These are phyloP conservation scores for Thripadectes ignobilis DNA, from an alignment of 2,797 vertebrate genomes.

Conservation along the genomic window DNA sequence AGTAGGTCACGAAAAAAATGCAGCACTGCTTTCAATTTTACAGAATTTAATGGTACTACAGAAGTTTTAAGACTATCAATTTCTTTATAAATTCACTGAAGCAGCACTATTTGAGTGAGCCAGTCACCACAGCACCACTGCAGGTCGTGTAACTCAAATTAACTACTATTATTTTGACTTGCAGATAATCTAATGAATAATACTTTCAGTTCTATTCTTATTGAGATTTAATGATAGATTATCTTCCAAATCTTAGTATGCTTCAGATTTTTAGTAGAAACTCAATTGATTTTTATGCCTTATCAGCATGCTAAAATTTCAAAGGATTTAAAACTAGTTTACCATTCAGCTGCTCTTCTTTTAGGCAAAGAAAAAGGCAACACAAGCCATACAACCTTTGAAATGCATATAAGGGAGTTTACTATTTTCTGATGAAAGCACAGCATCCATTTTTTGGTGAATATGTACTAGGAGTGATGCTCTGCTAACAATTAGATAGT, in stretches of 20 bases:
- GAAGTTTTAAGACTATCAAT: not conserved
- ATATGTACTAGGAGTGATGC: not conserved
- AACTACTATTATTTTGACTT: not conserved
- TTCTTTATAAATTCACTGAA: not conserved
- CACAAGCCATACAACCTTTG: not conserved
- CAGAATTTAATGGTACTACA: not conserved
- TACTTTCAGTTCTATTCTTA: not conserved
- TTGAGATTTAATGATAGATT: not conserved
- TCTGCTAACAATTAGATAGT: not conserved
- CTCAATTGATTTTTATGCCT: not conserved
- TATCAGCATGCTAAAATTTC: not conserved
- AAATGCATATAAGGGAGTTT: not conserved
- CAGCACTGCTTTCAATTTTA: not conserved
- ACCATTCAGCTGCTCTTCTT: not conserved
- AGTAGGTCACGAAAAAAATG: constrained; percentile 21
- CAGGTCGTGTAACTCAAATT: not conserved
- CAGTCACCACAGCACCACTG: not conserved
- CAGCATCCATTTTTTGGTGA: not conserved
- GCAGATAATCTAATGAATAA: not conserved
- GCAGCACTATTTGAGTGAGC: not conserved
- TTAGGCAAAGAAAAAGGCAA: not conserved
- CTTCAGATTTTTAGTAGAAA: not conserved
- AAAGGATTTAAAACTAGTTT: not conserved
- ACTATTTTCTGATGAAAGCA: not conserved
- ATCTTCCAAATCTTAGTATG: not conserved